These are phyloP conservation scores for Antigone vipio DNA, from an alignment of 2,113 vertebrate genomes.

Conservation along the genomic window DNA sequence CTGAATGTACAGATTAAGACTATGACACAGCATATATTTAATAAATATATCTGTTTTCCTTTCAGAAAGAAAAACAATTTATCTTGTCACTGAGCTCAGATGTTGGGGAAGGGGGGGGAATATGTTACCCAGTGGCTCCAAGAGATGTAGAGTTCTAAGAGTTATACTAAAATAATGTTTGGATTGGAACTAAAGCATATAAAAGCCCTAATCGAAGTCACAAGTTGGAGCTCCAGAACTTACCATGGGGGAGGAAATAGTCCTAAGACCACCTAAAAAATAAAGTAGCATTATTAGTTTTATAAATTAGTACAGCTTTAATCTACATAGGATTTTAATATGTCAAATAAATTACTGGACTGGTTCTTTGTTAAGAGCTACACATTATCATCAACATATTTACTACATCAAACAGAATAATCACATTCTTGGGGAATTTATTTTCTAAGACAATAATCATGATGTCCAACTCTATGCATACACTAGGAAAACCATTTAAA, in stretches of 20 bases:
- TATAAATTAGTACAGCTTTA: conserved; percentile 36
- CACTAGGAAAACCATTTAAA: not conserved
- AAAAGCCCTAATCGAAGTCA: conserved; percentile 62
- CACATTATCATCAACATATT: not conserved
- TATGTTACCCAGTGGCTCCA: conserved; percentile 14
- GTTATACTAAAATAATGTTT: conserved; percentile 16
- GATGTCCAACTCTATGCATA: not conserved
- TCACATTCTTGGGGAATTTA: not conserved
- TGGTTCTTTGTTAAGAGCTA: not conserved
- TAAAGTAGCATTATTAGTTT: conserved; percentile 69
- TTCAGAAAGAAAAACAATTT: conserved; percentile 7
- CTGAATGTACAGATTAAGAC: conserved; percentile 3
- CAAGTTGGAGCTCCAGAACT: conserved; percentile 74
- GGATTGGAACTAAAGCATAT: conserved; percentile 63
- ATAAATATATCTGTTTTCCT: not conserved
- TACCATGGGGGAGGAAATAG: conserved; percentile 71
- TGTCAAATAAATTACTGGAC: not conserved
- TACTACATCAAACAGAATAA: not conserved
- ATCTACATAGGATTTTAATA: conserved; percentile 24
- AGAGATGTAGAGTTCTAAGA: not conserved
- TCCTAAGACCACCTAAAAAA: conserved; percentile 71
- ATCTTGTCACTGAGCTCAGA: conserved; percentile 49
- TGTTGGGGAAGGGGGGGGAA: conserved; percentile 51
- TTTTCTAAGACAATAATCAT: not conserved
- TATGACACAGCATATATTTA: not conserved